Evolutionary conservation across 2,113 vertebrate genomes (phyloP), one percentile per base, ranked within the genome.

Genomic region (Bos indicus): DNA sequence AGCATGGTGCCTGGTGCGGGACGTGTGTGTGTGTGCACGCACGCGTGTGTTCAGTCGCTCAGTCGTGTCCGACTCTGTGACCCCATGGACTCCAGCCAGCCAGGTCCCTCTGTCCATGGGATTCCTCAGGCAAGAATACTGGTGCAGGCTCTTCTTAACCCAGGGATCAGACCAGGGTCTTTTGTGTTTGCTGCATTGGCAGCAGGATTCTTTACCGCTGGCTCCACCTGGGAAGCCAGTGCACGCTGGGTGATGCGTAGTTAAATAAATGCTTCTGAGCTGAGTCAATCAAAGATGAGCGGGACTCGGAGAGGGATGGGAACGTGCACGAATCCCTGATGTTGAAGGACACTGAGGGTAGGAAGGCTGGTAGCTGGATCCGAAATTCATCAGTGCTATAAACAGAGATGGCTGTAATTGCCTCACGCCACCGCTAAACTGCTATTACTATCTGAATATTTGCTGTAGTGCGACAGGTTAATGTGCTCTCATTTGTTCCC

Each of bases 401-500:
- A 96, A 77, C 46, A 94, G 86, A 94, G 67, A 28, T 15, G 56
- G 78, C 77, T 51, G 3, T 82, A 52, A 62, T 11, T 23, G 30
- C 56, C 19, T 87, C 33, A 9, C 16, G 0, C 40, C 30, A 7
- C 88, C 10, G 1, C 95, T 97, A 87, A 91, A 92, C 71, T 17
- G 2, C 94, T 87, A 81, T 71, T 52, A 52, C 86, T 87, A 4
- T 33, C 33, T 25, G 91, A 96, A 74, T 82, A 85, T 81, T 88
- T 90, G 87, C 93, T 90, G 3, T 11, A n/a, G 46, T 54, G 71
- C 5, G 52, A 84, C 19, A 15, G 95, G 94, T 91, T 95, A 96
- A 80, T 40, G 86, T 28, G 40, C 43, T 94, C 77, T 88, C 89
- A 10, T 95, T 96, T 93, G 54, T 82, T 96, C 94, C 93, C 87